Evolutionary conservation across 64 coral and sea anemone genomes (phyloP), one percentile per base, ranked within the genome.

Genomic region (Stichodactyla helianthus): DNA sequence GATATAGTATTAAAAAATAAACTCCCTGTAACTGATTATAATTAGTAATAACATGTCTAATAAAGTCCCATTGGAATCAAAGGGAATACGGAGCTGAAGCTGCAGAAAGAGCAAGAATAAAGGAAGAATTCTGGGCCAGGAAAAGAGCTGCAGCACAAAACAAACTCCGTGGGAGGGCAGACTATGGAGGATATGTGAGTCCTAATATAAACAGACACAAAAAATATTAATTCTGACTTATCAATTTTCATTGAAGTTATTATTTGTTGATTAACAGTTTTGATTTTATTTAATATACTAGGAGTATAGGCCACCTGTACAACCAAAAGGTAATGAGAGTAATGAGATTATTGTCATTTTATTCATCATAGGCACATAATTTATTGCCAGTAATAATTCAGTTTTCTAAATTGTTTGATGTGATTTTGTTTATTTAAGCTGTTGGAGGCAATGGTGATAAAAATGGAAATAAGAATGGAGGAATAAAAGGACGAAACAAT

Each of bases 121-220:
- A 94, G n/a, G 96, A 98, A 82, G 96, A 94, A 84, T 98, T 95
- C 58, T 94, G 90, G 93, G 61, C 82, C 51, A 91, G 93, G 52
- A 98, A 98, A 55, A 89, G 93, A 59, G 96, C 88, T 51, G 96
- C 96, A 8, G 89, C 88, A 4, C 89, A 51, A 4, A 98, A 98
- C 82, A 94, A 84, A 63, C 82, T 87, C 14, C 89, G 96, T 52
- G 96, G 92, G 27, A 55, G 55, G 61, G 94, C 87, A 56, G 86
- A 89, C 51, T 92, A 61, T 70, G 86, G 90, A 54, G 90, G 90
- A 76, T 77, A 92, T 84, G 86, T 92, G 77, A 92, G 91, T 70
- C 59, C 16, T 77, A n/a, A 28, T 10, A 51, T 53, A 1, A 74
- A 65, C 57, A 50, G 51, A 25, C 35, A 58, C 20, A 4, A 51